Base-by-base conservation (phyloP, 1,140 invertebrate species). In the Drosophila oshimai region DNA sequence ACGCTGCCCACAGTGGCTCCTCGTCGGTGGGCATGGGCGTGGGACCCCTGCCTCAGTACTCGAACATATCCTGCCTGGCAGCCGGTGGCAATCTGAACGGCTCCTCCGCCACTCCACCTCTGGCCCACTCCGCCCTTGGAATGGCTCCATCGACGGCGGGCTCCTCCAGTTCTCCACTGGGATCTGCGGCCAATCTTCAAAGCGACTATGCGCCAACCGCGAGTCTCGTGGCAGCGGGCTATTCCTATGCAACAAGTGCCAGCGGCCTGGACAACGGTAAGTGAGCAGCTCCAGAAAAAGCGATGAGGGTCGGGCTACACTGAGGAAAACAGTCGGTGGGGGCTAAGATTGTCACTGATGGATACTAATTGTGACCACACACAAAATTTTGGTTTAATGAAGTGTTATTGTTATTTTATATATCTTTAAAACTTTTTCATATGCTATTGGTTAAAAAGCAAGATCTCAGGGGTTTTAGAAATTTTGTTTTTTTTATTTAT, bases 211-310 rank as follows among this genome's bases (percentile, higher is more conserved):
- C 68, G 41, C 72, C 88, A 61, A 70, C 79, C 33, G 80, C 79
- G 28, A 75, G 83, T 69, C 72, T 86, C 50, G 83, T 87, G 78
- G 80, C 89, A 31, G 89, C 84, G 31, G 75, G 84, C 37, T 90
- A 89, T 24, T 83, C 89, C 68, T 90, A 90, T 72, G 73, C 69
- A 67, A 80, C 80, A 79, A 89, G 83, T 88, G 83, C 49, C 81
- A 44, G 39, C 41, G 50, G 68, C 64, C 42, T 91, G 61, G 90
- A 91, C 55, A 90, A 89, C 54, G 90, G 90, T 91, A 86, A 91
- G 90, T 77, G 70, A 37, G 39, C 47, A 17, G 47, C 57, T 6
- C 26, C 29, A 31, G 54, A 17, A 42, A 20, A 42, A 20, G 26
- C 7, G 24, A 42, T 24, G 57, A 61, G 53, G 26, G 26, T 33